Conservation (phyloP, 2,888 invertebrate species). For the Augochlorella aurata region DNA sequence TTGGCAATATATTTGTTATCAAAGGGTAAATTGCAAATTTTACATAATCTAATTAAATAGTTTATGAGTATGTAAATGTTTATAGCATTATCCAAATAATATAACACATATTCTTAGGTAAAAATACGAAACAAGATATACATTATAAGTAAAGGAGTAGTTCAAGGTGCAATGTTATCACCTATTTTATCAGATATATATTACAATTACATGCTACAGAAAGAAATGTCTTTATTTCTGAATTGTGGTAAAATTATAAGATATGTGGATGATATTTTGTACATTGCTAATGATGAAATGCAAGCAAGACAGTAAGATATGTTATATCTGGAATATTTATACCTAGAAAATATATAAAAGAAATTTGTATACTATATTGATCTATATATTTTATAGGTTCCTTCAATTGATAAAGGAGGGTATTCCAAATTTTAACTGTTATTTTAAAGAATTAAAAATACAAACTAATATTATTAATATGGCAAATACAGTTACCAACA, state of each 20-base stretch:
- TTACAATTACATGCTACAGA: conserved; percentile 31
- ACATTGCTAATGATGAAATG: conserved; percentile 14
- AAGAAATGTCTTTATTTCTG: conserved; percentile 21
- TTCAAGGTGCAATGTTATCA: conserved; percentile 42
- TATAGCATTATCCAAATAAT: background rate
- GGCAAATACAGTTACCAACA: background rate
- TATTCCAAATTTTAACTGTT: conserved; percentile 41
- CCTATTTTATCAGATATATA: conserved; percentile 51
- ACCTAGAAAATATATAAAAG: background rate
- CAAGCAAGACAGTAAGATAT: conserved; percentile 35
- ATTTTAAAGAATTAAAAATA: conserved; percentile 32
- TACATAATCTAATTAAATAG: background rate
- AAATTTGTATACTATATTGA: background rate
- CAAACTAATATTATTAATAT: conserved; percentile 7
- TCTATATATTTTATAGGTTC: conserved; percentile 29
- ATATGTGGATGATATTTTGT: conserved; percentile 50
- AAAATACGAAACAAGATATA: background rate
- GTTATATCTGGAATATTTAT: background rate
- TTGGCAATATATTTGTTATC: conserved; percentile 26
- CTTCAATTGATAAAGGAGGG: conserved; percentile 25
- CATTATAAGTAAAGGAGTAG: conserved; percentile 40
- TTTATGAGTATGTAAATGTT: background rate
- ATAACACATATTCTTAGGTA: conserved; percentile 29
- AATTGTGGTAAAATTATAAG: conserved; percentile 28
- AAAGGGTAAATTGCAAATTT: conserved; percentile 30